These are phyloP conservation scores for Dasypogon diadema DNA, from an alignment of 2,888 invertebrate species.

Conservation along the genomic window DNA sequence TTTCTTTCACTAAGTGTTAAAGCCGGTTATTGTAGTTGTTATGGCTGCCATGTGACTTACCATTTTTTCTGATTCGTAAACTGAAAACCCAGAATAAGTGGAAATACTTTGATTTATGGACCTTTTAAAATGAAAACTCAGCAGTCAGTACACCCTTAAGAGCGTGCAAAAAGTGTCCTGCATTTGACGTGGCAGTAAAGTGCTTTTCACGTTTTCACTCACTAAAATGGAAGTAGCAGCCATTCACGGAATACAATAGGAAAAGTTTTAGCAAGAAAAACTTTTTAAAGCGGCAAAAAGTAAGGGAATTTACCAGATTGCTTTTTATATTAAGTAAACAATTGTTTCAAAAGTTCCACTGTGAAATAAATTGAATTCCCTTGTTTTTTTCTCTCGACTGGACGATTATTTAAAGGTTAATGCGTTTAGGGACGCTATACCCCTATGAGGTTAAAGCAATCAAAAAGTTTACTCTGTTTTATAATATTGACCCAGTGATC, in stretches of 20 bases:
- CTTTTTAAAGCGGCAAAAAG: slow-evolving; percentile 2
- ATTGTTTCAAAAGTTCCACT: background rate
- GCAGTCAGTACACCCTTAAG: slow-evolving; percentile 26
- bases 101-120: slow-evolving; percentile 49
- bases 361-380: background rate
- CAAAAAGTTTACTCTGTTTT: no score
- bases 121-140: slow-evolving; percentile 47
- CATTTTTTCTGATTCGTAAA: slow-evolving; percentile 22
- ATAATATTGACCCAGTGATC: no score
- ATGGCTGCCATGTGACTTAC: slow-evolving; percentile 19
- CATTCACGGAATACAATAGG: slow-evolving; percentile 22
- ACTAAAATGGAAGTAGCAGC: slow-evolving; percentile 30
- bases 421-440: no score
- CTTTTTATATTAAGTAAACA: background rate
- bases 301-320: background rate
- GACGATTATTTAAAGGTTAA: no score
- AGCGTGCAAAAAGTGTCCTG: slow-evolving; percentile 43
- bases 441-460: no score
- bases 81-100: slow-evolving; percentile 21
- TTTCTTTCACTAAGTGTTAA: slow-evolving; percentile 22
- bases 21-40: slow-evolving; percentile 36
- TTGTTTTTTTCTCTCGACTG: no score
- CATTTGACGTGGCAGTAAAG: slow-evolving; percentile 45
- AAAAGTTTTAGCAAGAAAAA: slow-evolving; percentile 5
- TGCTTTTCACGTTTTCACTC: slow-evolving; percentile 44